Base-by-base conservation (phyloP, 2,797 vertebrate genomes). In the Pelodytes ibericus region DNA sequence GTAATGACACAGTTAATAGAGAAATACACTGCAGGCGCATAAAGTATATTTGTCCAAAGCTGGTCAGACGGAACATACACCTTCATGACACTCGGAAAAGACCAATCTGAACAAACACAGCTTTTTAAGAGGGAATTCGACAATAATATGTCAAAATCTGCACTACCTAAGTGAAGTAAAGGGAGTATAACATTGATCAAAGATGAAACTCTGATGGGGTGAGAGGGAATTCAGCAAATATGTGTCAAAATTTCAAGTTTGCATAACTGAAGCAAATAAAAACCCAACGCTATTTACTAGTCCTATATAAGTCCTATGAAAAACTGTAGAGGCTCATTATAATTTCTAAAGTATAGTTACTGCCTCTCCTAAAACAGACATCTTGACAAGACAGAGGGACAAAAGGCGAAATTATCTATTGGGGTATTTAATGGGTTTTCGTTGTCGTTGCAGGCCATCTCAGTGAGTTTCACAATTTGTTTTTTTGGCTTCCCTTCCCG, bases 241-340 rank as follows among this genome's bases (percentile, higher is more conserved):
- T 47, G 70, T 79, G 76, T 79, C 57, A 79, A 67, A 73, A 79
- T 56, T 73, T 79, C 63, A 63, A 78, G 41, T 61, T 59, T 77
- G 24, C 69, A 78, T 36, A 70, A 60, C 41, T 47, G 47, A 62
- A 29, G n/a, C 47, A 78, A 71, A 60, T 51, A n/a, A n/a, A n/a
- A n/a, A n/a, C n/a, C n/a, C n/a, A n/a, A n/a, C n/a, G 39, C 51
- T 44, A 66, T 72, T 71, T 65, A 77, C 72, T 62, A 27, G 18
- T n/a, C n/a, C n/a, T n/a, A 27, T 36, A 49, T 24, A 64, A 72
- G 53, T 72, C 39, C 31, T 15, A 61, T 13, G n/a, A 60, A 72
- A 67, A 33, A 20, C 62, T 27, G 22, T 11, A 36, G 63, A 75
- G 51, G 69, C 51, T 66, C 53, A 59, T 59, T 36, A 77, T 66